Evolutionary conservation across 2,797 vertebrate species (phyloP).

Genomic region (Phrynocephalus guinanensis): DNA sequence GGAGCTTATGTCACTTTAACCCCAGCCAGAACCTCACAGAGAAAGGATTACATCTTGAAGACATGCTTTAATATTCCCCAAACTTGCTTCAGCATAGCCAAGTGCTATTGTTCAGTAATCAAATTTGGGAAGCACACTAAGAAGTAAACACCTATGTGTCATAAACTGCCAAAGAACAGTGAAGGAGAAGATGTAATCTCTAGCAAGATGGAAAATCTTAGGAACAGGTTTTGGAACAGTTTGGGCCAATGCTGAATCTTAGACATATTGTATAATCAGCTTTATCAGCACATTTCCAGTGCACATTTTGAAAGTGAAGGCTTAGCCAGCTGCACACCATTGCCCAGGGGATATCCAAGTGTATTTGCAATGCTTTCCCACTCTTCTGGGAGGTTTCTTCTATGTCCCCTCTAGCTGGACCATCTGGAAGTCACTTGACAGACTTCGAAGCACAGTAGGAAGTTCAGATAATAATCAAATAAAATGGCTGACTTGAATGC

Average conservation of each 20-base stretch:
- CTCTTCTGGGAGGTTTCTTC: too few relatives aligned
- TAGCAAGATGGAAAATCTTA: neutral
- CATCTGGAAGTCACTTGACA: too few relatives aligned
- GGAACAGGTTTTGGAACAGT: neutral
- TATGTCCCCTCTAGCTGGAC: too few relatives aligned
- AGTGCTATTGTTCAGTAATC: conserved; percentile 24
- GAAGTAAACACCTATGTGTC: conserved; percentile 8
- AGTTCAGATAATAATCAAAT: too few relatives aligned
- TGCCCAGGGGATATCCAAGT: too few relatives aligned
- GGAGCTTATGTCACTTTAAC: conserved; percentile 51
- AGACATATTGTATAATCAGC: neutral
- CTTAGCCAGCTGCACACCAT: too few relatives aligned
- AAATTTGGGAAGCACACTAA: conserved; percentile 33
- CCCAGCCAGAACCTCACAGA: conserved; percentile 33
- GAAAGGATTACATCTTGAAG: conserved; percentile 44
- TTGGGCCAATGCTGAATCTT: neutral
- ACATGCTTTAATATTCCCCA: conserved; percentile 32
- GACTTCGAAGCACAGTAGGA: too few relatives aligned
- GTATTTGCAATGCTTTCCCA: too few relatives aligned
- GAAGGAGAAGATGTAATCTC: neutral
- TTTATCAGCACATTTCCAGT: neutral
- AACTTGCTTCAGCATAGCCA: conserved; percentile 20
- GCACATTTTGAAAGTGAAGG: too few relatives aligned
- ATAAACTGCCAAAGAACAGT: neutral
- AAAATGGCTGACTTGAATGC: too few relatives aligned